Evolutionary conservation across 35 echinoderm and acorn worm genomes (phyloP).

Genomic region (Ptychodera flava): DNA sequence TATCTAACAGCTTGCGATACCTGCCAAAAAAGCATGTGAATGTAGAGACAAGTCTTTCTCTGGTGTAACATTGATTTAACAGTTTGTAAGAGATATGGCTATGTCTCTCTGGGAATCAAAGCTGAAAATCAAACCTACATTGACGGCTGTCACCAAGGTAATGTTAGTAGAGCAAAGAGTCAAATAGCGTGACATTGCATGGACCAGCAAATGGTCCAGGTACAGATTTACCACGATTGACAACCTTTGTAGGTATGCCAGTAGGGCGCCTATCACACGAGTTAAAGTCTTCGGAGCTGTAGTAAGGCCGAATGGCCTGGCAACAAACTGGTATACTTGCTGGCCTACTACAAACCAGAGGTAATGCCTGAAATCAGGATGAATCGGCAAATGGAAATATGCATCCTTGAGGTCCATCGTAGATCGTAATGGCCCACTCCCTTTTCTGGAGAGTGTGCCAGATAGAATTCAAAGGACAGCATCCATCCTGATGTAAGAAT

Average conservation of each 20-base stretch:
- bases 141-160: not conserved
- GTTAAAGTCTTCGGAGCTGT: conserved; percentile 14
- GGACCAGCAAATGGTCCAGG: conserved; percentile 5
- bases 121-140: not conserved
- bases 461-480: too few species aligned
- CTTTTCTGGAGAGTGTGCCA: too few species aligned
- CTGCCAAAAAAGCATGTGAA: too few species aligned
- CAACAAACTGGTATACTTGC: not conserved
- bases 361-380: not conserved
- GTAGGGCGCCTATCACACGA: not conserved
- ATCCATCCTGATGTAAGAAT: too few species aligned
- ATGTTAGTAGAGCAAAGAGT: not conserved
- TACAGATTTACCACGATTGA: not conserved
- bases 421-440: too few species aligned
- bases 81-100: too few species aligned
- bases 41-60: too few species aligned
- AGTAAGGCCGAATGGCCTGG: not conserved
- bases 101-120: not conserved
- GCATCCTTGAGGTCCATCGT: conserved; percentile 27
- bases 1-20: too few species aligned
- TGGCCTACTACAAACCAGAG: not conserved
- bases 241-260: not conserved
- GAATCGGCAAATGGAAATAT: conserved; percentile 8
- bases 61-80: too few species aligned
- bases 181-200: not conserved